Base-by-base conservation (phyloP, 2,888 invertebrate genomes). In the Polymixis lichenea region DNA sequence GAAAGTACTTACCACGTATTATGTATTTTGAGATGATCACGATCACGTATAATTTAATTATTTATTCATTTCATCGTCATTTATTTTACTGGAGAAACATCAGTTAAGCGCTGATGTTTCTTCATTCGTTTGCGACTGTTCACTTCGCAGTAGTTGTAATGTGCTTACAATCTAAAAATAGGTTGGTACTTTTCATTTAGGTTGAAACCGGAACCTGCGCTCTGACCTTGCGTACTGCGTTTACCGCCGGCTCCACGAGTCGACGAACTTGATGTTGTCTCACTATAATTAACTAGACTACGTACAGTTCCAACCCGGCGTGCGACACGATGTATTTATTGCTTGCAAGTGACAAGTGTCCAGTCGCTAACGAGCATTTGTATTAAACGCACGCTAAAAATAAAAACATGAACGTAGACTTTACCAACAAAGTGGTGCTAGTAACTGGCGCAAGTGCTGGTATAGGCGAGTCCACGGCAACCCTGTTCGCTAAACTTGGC, bases 401-500 rank as follows among this genome's bases (percentile, higher is more conserved):
- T 66, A 56, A 32, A 51, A 62, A 43, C 17, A 80, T 80, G 79
- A 69, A 80, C 43, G 53, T 87, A 7, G 84, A 90, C 73, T 92
- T 92, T 67, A 75, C 87, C 0, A 77, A 87, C 25, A 92, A 92
- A 87, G 91, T 92, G 0, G 91, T 92, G 61, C 62, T 93, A 51
- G 89, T 93, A 51, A 93, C 92, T 0, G 93, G 93, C 38, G 92
- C 92, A 0, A 92, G 92, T 73, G 90, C 90, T 2, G 93, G 92
- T 0, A 91, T 93, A 22, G 92, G 92, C 1, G 90, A 90, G 73
- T 82, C 89, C 6, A 91, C 86, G 1, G 92, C 92, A 11, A 9
- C 90, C 9, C 73, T 91, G 77, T 91, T 92, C 56, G 91, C 91
- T 0, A 83, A 88, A 67, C 87, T 85, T 72, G 90, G 91, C 25